Evolutionary conservation across 2,888 invertebrate genomes (phyloP), one percentile per base, ranked within the genome.

Genomic region (Unio pictorum): DNA sequence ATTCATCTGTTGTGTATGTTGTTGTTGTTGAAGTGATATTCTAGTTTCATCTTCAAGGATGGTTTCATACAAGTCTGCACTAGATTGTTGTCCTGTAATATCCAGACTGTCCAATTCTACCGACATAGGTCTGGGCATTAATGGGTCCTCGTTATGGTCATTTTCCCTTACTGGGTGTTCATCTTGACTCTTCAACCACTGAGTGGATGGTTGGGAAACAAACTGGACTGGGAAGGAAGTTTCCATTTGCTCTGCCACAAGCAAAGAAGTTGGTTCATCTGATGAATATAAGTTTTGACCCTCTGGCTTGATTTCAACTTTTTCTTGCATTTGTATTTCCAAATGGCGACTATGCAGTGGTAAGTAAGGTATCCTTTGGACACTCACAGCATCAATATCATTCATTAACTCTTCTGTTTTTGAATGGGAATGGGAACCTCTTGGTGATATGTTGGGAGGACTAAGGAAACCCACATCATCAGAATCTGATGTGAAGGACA

Each of bases 401-500:
- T 57, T 55, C 30, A 15, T 56, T 0, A 11, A 20, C 20, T 62
- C 57, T 20, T 20, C 17, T 8, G 4, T n/a, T 26, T 34, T 60
- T 11, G 69, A 64, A 45, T 45, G 45, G 30, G 64, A 58, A 66
- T 69, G 72, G 26, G 74, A 70, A n/a, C 68, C 54, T 62, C 71
- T 66, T 11, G 76, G 74, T 55, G 76, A 76, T 20, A 72, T 65
- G 8, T 57, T 62, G 28, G 62, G 45, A 26, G 69, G 65, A 26
- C 69, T 65, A n/a, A 61, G 30, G 7, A 68, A 67, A 26, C 69
- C 67, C 59, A 59, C 66, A n/a, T 75, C 75, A 30, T 74, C 74
- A 28, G 76, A 76, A 55, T 79, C 81, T 55, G 78, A 78, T 57
- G 73, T 67, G 60, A 74, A 80, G 20, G 78, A 73, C 23, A 72